Evolutionary conservation across 2,113 vertebrate genomes (phyloP), one percentile per base, ranked within the genome.

Genomic region (Ardeotis arabs): DNA sequence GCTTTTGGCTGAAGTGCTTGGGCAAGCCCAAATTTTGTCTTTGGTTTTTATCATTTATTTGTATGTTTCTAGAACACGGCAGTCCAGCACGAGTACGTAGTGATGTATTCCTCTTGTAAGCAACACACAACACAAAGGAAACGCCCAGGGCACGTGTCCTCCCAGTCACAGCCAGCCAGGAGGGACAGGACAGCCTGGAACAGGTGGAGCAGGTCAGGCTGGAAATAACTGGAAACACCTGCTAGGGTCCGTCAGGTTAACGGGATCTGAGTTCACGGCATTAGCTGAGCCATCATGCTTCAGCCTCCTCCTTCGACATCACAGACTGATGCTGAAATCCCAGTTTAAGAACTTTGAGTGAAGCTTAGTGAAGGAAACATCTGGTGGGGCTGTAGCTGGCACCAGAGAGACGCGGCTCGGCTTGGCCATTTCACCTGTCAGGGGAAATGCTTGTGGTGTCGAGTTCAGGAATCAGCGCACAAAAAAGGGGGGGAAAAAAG

Each of bases 51-150:
- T 39, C 27, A 39, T 70, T 74, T 12, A 45, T 56, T 50, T 60
- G 4, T 70, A 11, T 69, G 55, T 70, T 64, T 45, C 19, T 50
- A 59, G 49, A 83, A 20, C 23, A 21, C 1, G 1, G 21, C 18
- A 27, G 31, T 29, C 23, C 0, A 4, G 29, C 2, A 1, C 0
- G 1, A 68, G 49, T 44, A 14, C 37, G 9, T 14, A 24, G 44
- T 6, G 49, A 23, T 21, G 12, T 45, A 10, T 63, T 84, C 31
- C 39, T 44, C 63, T 22, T 44, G 35, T 1, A 35, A 63, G 41
- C 25, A 58, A 53, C 63, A 29, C 12, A 5, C 41, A 41, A 25
- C 8, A 18, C 21, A 23, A 8, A 39, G 0, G 2, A 25, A 73
- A 45, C 28, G 16, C 12, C 11, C 4, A 4, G 14, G 58, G 29